Evolutionary conservation across 2,888 invertebrate species (phyloP), one percentile per base, ranked within the genome.

Genomic region (Gisinianus flammeolus): DNA sequence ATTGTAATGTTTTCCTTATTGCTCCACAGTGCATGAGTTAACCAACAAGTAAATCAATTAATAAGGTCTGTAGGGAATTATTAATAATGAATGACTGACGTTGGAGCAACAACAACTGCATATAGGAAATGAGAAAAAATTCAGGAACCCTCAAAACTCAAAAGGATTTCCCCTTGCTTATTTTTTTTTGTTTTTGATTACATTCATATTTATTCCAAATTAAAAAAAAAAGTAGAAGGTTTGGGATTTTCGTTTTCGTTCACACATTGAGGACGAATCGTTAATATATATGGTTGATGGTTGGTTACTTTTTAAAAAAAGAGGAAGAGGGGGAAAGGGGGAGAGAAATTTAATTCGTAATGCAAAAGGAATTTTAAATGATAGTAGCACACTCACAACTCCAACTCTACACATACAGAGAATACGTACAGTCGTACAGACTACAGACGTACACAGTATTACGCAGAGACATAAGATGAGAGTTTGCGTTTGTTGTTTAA

Each of bases 341-440:
- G 66, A 28, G 26, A 66, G n/a, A 66, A 30, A 31, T 8, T 22
- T 16, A 30, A 66, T 30, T 26, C 24, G 66, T 66, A 54, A 24
- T 33, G 73, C 62, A 73, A 73, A 73, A 28, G 30, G 73, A 73
- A 73, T 73, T 73, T 73, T 73, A 58, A 62, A 73, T 73, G 33
- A 73, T 22, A 33, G n/a, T 24, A 62, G 30, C 30, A 28, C 33
- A n/a, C n/a, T n/a, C n/a, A n/a, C n/a, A 22, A 67, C 67, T 44
- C 12, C 5, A 35, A 6, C n/a, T 58, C 19, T 58, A 22, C 22
- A 2, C 58, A 58, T 56, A 22, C 16, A 24, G 3, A 58, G 24
- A 58, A 58, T n/a, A 44, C 1, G 58, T 10, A n/a, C 8, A 58
- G 58, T 16, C 8, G 44, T 19, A 44, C 19, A 2, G 2, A 44